Evolutionary conservation across 2,888 invertebrate genomes (phyloP).

Genomic region (Heliconius cydno): DNA sequence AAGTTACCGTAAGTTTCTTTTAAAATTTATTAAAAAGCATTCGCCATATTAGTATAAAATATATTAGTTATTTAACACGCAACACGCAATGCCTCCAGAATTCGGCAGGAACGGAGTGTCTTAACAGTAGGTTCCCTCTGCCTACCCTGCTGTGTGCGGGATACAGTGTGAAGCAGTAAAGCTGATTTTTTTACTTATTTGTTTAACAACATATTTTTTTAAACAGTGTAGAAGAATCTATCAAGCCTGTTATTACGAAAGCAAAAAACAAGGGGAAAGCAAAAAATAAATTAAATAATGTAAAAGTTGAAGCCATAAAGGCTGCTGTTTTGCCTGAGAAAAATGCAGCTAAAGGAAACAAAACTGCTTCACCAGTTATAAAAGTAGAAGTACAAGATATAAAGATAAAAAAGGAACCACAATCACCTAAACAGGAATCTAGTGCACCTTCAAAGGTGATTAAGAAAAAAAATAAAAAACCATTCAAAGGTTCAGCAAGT

Average conservation of each 20-base stretch:
- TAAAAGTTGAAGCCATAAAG: constrained; percentile 8
- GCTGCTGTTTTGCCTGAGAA: neutral
- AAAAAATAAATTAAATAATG: constrained; percentile 13
- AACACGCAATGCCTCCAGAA: too few species aligned
- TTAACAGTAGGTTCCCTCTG: too few species aligned
- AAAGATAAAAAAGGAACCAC: neutral
- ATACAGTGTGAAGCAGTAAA: too few species aligned
- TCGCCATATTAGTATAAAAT: neutral
- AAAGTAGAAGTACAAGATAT: constrained; percentile 3
- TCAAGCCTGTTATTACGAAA: constrained; percentile 23
- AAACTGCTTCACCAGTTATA: neutral
- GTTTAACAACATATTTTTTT: neutral
- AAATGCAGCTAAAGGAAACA: neutral
- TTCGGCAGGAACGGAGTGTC: too few species aligned
- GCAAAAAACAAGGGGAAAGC: constrained; percentile 14
- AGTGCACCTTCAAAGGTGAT: neutral
- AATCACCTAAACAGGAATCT: neutral
- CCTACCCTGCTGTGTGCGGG: too few species aligned
- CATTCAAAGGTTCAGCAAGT: neutral
- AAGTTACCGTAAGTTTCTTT: constrained; percentile 35
- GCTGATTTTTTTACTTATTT: too few species aligned
- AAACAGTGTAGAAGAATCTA: neutral
- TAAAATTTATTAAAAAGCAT: neutral
- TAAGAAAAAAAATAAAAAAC: neutral
- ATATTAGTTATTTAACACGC: neutral